Conservation (phyloP, 2,113 vertebrate species). For the Crypturellus undulatus region DNA sequence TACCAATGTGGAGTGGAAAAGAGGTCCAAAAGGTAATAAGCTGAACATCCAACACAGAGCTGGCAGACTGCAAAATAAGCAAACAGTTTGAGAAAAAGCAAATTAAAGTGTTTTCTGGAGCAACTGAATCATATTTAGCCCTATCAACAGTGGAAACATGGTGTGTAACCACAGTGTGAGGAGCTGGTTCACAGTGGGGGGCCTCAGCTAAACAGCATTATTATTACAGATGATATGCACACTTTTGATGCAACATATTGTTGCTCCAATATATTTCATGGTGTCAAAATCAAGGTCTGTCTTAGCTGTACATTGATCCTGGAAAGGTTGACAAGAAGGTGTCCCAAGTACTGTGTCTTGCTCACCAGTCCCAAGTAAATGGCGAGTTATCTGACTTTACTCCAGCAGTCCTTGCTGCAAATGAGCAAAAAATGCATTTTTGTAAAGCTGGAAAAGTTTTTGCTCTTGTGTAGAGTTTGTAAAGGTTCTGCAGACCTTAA, state of each 20-base stretch:
- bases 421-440: neutral
- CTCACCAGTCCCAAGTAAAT: neutral
- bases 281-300: neutral
- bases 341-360: neutral
- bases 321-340: neutral
- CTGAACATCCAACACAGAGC: neutral
- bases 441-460: neutral
- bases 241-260: neutral
- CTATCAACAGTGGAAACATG: neutral
- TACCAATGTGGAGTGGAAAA: neutral
- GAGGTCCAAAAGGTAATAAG: neutral
- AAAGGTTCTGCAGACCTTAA: neutral
- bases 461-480: neutral
- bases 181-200: neutral
- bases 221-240: neutral
- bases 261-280: neutral
- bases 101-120: neutral
- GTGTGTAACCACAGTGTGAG: neutral
- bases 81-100: neutral
- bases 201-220: neutral
- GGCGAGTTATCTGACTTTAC: neutral
- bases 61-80: neutral
- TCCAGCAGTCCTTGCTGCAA: neutral
- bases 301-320: neutral
- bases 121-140: neutral